A percentile compares a stretch with the other conserved stretches of the same genome.
Evolutionary conservation across 2,113 vertebrate species (phyloP).

Genomic region (Pleuronectes platessa): DNA sequence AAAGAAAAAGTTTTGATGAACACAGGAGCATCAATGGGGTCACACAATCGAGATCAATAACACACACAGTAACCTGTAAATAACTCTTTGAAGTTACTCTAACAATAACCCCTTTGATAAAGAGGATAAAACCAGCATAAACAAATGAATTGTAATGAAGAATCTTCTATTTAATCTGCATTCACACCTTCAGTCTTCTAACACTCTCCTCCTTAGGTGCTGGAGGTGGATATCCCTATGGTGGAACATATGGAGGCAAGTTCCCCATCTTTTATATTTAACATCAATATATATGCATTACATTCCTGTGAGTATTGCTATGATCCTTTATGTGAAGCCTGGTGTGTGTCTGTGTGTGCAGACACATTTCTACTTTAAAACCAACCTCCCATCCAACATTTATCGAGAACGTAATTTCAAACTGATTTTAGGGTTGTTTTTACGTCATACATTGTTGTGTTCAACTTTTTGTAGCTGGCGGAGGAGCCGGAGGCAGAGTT

Average conservation of each 20-base stretch:
- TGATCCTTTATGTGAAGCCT: conserved; percentile 57
- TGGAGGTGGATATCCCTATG: conserved; percentile 63
- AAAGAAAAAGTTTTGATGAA: not conserved
- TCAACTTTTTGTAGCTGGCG: conserved; percentile 37
- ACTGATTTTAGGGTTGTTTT: not conserved
- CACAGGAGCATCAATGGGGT: not conserved
- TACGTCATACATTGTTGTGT: conserved; percentile 3
- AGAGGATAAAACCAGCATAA: not conserved
- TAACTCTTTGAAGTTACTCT: not conserved
- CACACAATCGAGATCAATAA: not conserved
- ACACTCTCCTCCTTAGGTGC: conserved; percentile 37
- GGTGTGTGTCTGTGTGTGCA: conserved; percentile 50
- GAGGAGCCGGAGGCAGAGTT: conserved; percentile 53
- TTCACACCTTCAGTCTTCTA: not conserved
- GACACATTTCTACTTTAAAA: not conserved
- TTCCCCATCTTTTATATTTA: not conserved
- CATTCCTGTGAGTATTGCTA: not conserved
- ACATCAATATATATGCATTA: not conserved
- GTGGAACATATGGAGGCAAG: conserved; percentile 58
- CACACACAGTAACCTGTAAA: not conserved
- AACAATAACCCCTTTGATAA: not conserved
- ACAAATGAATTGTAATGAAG: not conserved
- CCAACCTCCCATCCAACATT: not conserved
- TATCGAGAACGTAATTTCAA: not conserved
- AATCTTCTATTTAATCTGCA: not conserved